phyloP scores from a whole-genome alignment of 2,113 vertebrate genomes.

The Gavialis gangeticus region DNA sequence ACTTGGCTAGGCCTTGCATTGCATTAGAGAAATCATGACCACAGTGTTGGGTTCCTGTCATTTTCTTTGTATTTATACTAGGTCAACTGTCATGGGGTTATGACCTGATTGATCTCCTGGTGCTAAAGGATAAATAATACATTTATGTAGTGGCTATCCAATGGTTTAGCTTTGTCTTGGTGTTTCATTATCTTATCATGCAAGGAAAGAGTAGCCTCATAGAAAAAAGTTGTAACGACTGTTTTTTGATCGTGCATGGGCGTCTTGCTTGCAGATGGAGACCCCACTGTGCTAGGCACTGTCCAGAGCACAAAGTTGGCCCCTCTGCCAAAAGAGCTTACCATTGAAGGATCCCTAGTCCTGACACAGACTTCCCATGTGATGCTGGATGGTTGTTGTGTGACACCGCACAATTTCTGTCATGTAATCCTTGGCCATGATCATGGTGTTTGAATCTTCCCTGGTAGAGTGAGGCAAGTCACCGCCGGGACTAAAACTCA shows the following conservation, averaged over 20 bases:
- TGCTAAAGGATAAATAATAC: neutral
- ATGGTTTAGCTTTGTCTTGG: neutral
- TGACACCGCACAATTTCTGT: neutral
- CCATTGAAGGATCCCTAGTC: too few species aligned
- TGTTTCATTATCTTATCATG: neutral
- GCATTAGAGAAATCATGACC: neutral
- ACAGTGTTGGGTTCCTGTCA: neutral
- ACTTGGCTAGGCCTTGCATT: neutral
- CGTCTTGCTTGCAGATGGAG: neutral
- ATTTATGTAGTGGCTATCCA: neutral
- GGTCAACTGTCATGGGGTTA: neutral
- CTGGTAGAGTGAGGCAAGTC: neutral
- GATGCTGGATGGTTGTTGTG: neutral
- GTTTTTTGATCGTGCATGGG: too few species aligned
- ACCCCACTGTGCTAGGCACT: neutral
- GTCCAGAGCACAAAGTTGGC: neutral
- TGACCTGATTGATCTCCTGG: neutral
- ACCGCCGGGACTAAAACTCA: too few species aligned
- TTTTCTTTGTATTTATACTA: neutral
- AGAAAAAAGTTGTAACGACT: neutral
- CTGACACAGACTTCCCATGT: neutral
- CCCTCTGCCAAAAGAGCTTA: neutral
- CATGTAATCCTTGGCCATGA: neutral
- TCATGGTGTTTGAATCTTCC: neutral
- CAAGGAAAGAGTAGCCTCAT: neutral